phyloP scores from a whole-genome alignment of 2,113 vertebrate species.

The Ursus arctos region DNA sequence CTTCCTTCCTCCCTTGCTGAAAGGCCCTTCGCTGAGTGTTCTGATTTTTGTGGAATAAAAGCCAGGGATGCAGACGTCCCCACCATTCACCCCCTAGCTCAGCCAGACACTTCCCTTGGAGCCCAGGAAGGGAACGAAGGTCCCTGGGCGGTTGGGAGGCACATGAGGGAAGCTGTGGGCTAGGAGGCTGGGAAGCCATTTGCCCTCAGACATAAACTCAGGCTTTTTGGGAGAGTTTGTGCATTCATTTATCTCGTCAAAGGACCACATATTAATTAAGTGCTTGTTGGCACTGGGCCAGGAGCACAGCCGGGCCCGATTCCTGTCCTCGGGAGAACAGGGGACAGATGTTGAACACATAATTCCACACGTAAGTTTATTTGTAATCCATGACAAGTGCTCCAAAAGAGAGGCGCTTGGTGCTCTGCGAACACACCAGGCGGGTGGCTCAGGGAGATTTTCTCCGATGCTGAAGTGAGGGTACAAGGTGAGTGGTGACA shows the following conservation, averaged over 20 bases:
- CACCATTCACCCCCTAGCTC: neutral
- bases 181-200: neutral
- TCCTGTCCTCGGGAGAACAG: neutral
- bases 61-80: neutral
- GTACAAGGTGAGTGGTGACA: neutral
- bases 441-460: neutral
- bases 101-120: neutral
- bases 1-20: neutral
- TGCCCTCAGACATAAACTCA: conserved; percentile 41
- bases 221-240: neutral
- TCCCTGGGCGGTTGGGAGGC: neutral
- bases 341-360: neutral
- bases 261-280: neutral
- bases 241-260: neutral
- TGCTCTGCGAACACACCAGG: neutral
- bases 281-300: neutral
- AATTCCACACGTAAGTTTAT: neutral
- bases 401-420: neutral
- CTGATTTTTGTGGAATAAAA: conserved; percentile 67
- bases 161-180: neutral
- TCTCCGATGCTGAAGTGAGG: neutral
- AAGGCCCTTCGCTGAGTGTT: neutral
- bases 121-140: neutral
- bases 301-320: neutral
- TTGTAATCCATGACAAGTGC: neutral